phyloP scores from a whole-genome alignment of 2,113 vertebrate genomes.

The Rhizomys pruinosus region DNA sequence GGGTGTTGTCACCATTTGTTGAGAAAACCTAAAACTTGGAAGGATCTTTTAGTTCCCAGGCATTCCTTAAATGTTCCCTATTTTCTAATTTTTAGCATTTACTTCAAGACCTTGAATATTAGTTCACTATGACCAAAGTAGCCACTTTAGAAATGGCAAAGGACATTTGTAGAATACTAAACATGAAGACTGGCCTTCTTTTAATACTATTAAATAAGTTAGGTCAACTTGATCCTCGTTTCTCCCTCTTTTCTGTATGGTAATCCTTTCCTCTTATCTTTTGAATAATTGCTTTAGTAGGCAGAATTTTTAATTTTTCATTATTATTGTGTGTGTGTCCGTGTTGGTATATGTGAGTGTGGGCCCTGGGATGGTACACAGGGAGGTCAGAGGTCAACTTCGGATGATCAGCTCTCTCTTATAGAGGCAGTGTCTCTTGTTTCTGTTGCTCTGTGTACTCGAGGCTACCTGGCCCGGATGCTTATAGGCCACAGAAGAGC shows the following conservation, averaged over 20 bases:
- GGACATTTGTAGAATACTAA: neutral
- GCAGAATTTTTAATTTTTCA: slow-evolving; percentile 28
- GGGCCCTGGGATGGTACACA: neutral
- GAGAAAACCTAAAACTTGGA: slow-evolving; percentile 43
- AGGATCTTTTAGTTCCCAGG: slow-evolving; percentile 26
- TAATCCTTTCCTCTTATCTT: slow-evolving; percentile 16
- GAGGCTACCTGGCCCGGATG: neutral
- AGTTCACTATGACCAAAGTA: neutral
- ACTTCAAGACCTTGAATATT: slow-evolving; percentile 19
- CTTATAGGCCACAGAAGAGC: neutral
- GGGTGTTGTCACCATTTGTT: slow-evolving; percentile 25
- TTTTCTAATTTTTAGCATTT: slow-evolving; percentile 11
- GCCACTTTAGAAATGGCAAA: neutral
- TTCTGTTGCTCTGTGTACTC: neutral
- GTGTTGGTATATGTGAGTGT: neutral
- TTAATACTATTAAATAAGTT: slow-evolving; percentile 14
- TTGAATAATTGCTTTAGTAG: slow-evolving; percentile 14
- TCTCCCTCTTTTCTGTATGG: neutral
- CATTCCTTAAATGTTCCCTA: slow-evolving; percentile 48
- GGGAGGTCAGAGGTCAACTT: neutral
- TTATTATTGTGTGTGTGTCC: neutral
- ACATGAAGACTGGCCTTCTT: neutral
- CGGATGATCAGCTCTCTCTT: neutral
- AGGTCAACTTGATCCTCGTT: neutral
- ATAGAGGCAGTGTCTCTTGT: neutral